A percentile compares a stretch with the other conserved stretches of the same genome.
Evolutionary conservation across 2,797 vertebrate species (phyloP).

Genomic region (Acropternis orthonyx): DNA sequence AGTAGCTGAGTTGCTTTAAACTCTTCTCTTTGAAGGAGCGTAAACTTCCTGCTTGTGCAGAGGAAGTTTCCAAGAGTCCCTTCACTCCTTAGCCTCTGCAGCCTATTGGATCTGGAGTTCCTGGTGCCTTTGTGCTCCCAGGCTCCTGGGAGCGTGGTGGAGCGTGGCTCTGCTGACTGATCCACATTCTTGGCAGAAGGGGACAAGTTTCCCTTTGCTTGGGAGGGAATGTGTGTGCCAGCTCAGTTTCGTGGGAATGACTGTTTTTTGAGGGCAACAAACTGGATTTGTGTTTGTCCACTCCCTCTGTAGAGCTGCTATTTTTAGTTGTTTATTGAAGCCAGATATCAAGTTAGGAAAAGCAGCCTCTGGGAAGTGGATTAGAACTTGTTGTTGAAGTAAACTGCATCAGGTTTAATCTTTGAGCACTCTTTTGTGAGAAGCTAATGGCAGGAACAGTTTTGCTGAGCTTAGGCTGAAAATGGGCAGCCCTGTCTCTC

Average conservation of each 20-base stretch:
- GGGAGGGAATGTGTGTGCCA: not conserved
- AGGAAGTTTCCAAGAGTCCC: not conserved
- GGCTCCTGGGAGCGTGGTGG: not conserved
- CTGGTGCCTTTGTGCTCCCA: not conserved
- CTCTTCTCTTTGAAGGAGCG: not conserved
- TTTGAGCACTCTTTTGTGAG: not conserved
- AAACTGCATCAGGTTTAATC: not conserved
- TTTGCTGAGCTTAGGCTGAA: not conserved
- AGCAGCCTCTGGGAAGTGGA: not conserved
- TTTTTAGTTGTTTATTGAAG: constrained; percentile 20
- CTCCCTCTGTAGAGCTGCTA: not conserved
- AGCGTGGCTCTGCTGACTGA: not conserved
- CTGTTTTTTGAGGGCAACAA: not conserved
- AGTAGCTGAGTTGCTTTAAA: not conserved
- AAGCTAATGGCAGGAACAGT: not conserved
- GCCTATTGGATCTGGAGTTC: not conserved
- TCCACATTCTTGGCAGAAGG: not conserved
- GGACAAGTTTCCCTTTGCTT: not conserved
- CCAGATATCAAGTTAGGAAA: not conserved
- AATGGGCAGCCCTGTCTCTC: not conserved
- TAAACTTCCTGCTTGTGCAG: not conserved
- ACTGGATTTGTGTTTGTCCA: not conserved
- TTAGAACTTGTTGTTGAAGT: not conserved
- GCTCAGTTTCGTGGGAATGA: not conserved
- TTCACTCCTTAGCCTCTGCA: not conserved